phyloP scores from a whole-genome alignment of 2,888 invertebrate species.

The Chouioia cunea region DNA sequence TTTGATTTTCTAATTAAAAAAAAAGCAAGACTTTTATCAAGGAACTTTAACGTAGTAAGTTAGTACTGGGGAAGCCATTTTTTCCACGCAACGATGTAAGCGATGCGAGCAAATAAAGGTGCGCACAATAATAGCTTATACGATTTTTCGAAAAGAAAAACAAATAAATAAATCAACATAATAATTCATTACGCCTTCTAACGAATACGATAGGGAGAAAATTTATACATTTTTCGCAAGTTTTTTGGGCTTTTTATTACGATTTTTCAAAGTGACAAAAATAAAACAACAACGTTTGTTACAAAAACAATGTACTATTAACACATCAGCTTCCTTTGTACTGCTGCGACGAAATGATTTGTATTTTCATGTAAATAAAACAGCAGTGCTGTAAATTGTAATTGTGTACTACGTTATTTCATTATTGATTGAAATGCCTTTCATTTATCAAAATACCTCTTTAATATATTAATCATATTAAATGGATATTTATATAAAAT shows the following conservation, averaged over 20 bases:
- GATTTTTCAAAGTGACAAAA: not conserved
- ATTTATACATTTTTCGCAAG: not conserved
- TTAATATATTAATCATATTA: too few relatives aligned
- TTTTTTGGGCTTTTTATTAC: slow-evolving; percentile 14
- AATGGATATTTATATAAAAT: too few relatives aligned
- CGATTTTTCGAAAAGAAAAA: slow-evolving; percentile 16
- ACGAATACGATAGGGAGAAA: not conserved
- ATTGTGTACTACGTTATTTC: too few relatives aligned
- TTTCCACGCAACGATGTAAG: not conserved
- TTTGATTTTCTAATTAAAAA: too few relatives aligned
- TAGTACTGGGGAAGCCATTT: too few relatives aligned
- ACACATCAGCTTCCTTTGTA: slow-evolving; percentile 27
- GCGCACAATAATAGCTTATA: slow-evolving; percentile 43
- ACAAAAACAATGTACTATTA: too few relatives aligned
- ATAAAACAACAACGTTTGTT: slow-evolving; percentile 1
- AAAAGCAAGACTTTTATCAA: too few relatives aligned
- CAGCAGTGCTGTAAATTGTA: slow-evolving; percentile 44
- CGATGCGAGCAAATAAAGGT: slow-evolving; percentile 22
- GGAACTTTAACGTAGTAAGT: too few relatives aligned
- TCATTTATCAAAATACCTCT: too few relatives aligned
- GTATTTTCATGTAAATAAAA: slow-evolving; percentile 48
- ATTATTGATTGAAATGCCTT: too few relatives aligned
- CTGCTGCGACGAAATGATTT: slow-evolving; percentile 38
- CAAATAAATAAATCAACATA: slow-evolving; percentile 17
- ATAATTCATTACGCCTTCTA: slow-evolving; percentile 31